Conservation (phyloP, 1,140 invertebrate species). For the Popillia japonica region DNA sequence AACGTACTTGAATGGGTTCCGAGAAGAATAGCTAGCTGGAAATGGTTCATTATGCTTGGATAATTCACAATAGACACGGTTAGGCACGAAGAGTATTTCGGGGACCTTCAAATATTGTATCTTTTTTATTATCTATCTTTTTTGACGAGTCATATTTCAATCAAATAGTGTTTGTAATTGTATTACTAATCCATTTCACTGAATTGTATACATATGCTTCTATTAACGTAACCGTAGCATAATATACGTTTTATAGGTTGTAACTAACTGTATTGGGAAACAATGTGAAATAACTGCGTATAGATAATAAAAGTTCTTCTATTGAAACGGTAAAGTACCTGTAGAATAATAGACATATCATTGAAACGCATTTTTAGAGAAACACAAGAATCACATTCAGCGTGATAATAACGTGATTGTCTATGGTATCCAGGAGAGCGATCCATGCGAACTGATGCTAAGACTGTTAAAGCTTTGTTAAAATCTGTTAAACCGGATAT, state of each 20-base stretch:
- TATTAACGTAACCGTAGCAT: constrained; percentile 2
- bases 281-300: too few relatives aligned
- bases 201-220: background rate
- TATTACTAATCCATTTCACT: background rate
- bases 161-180: constrained; percentile 1
- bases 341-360: too few relatives aligned
- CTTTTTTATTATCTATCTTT: constrained; percentile 3
- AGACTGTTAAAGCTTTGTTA: too few relatives aligned
- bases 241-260: background rate
- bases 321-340: too few relatives aligned
- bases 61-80: constrained; percentile 11
- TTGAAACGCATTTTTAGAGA: too few relatives aligned
- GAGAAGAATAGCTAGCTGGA: constrained; percentile 12
- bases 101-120: constrained; percentile 17
- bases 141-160: constrained; percentile 20
- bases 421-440: too few relatives aligned
- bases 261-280: too few relatives aligned
- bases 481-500: too few relatives aligned
- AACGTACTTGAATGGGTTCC: constrained; percentile 23
- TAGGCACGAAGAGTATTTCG: constrained; percentile 4
- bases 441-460: too few relatives aligned
- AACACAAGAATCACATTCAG: too few relatives aligned
- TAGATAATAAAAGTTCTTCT: too few relatives aligned
- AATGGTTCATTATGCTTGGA: background rate
- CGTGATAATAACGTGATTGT: too few relatives aligned